These are phyloP conservation scores for Lordiphosa fenestrarum DNA, from an alignment of 2,888 invertebrate species.

Conservation along the genomic window DNA sequence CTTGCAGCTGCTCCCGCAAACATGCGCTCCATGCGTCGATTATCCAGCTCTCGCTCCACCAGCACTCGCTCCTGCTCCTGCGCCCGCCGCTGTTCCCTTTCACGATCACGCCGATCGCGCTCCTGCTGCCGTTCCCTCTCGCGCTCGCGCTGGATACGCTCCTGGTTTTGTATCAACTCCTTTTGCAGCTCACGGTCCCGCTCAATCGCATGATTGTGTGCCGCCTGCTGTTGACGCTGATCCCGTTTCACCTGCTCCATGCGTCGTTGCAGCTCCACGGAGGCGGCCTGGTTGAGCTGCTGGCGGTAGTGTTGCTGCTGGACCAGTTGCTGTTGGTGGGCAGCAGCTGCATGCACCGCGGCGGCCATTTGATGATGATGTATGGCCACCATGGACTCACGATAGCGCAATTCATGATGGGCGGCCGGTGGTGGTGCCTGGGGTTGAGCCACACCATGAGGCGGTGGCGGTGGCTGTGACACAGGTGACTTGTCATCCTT, in stretches of 20 bases:
- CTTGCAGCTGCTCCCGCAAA: constrained; percentile 41
- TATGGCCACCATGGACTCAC: constrained; percentile 81
- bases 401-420: constrained; percentile 79
- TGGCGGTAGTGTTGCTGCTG: constrained; percentile 65
- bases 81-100: constrained; percentile 58
- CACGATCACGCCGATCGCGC: constrained; percentile 27
- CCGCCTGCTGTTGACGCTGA: constrained; percentile 69
- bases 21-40: constrained; percentile 74
- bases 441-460: constrained; percentile 21
- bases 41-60: constrained; percentile 75
- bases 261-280: constrained; percentile 68
- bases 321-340: constrained; percentile 74
- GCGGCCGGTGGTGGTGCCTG: constrained; percentile 61
- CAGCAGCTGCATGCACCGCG: constrained; percentile 66
- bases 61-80: constrained; percentile 72
- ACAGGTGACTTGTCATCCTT: constrained; percentile 78
- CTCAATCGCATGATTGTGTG: constrained; percentile 70
- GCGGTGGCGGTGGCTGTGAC: constrained; percentile 47
- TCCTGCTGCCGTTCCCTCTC: constrained; percentile 48
- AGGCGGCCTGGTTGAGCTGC: constrained; percentile 57
- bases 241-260: constrained; percentile 70
- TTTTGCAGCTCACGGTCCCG: constrained; percentile 77
- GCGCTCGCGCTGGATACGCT: constrained; percentile 69
- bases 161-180: constrained; percentile 73
- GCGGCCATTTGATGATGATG: constrained; percentile 78